Percentiles rank a stretch among this genome's conserved stretches.
phyloP scores from a whole-genome alignment of 2,888 invertebrate species.

The Drosophila robusta region DNA sequence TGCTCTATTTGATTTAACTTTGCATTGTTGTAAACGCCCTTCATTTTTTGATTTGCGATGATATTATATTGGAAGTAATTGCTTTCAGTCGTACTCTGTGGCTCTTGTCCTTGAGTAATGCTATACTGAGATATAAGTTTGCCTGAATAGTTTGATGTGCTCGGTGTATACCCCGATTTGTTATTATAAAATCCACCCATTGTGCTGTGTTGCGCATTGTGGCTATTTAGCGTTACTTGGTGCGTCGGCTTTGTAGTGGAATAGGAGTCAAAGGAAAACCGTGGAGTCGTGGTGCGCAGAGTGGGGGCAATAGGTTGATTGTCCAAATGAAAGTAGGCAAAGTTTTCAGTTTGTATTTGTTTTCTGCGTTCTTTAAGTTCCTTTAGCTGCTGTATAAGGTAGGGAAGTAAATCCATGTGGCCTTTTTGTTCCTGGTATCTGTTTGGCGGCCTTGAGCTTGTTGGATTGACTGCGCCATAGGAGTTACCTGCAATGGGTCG shows the following conservation, averaged over 20 bases:
- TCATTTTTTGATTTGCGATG: slow-evolving; percentile 84
- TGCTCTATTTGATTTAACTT: slow-evolving; percentile 71
- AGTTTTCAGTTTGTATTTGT: slow-evolving; percentile 81
- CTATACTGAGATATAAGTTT: slow-evolving; percentile 81
- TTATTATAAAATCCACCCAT: slow-evolving; percentile 87
- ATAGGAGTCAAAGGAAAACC: slow-evolving; percentile 50
- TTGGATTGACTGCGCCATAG: slow-evolving; percentile 53
- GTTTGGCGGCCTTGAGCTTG: slow-evolving; percentile 51
- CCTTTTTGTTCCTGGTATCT: slow-evolving; percentile 49
- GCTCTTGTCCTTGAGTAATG: slow-evolving; percentile 53
- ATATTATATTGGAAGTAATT: slow-evolving; percentile 84
- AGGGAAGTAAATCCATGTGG: slow-evolving; percentile 76
- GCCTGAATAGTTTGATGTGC: slow-evolving; percentile 43
- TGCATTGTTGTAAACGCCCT: slow-evolving; percentile 72
- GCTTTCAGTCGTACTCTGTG: slow-evolving; percentile 79
- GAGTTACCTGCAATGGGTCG: slow-evolving; percentile 76
- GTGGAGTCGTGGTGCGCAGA: slow-evolving; percentile 43
- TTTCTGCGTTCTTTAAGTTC: slow-evolving; percentile 83
- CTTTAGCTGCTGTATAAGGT: slow-evolving; percentile 79
- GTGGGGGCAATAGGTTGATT: slow-evolving; percentile 66
- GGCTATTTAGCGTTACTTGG: slow-evolving; percentile 86
- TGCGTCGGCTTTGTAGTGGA: slow-evolving; percentile 47
- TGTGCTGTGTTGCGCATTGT: slow-evolving; percentile 86
- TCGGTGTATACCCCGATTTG: slow-evolving; percentile 19
- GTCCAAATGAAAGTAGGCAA: slow-evolving; percentile 85